A percentile compares a stretch with the other conserved stretches of the same genome.
These are phyloP conservation scores for Babyrousa celebensis DNA, from an alignment of 2,797 vertebrate genomes.

Conservation along the genomic window DNA sequence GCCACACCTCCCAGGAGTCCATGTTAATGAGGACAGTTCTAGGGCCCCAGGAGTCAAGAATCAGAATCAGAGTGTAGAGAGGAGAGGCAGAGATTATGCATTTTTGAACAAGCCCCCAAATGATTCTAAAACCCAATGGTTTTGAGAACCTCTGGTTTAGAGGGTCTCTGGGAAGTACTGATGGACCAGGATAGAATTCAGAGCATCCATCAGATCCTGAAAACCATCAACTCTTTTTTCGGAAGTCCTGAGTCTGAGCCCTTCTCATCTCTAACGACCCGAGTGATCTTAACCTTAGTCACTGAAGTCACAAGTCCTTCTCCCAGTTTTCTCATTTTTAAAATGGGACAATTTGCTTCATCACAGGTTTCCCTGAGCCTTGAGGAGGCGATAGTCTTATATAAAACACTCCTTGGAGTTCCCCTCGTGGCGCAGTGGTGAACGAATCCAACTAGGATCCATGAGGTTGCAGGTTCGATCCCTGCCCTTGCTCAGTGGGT, in stretches of 20 bases:
- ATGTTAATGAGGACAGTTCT: not conserved
- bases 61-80: not conserved
- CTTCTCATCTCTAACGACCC: not conserved
- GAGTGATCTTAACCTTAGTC: not conserved
- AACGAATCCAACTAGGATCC: no score
- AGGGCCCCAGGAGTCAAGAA: not conserved
- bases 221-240: not conserved
- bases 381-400: not conserved
- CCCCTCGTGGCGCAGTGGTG: no score
- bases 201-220: not conserved
- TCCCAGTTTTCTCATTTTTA: not conserved
- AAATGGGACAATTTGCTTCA: constrained; percentile 24
- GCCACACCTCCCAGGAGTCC: constrained; percentile 40
- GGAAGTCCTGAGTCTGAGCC: not conserved
- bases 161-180: not conserved
- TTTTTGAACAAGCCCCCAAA: not conserved
- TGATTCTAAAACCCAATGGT: not conserved
- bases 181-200: not conserved
- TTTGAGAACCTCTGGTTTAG: not conserved
- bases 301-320: not conserved
- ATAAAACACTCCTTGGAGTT: no score
- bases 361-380: not conserved
- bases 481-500: no score
- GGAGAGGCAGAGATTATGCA: not conserved
- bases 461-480: no score